Base-by-base conservation (phyloP, 2,797 vertebrate genomes). In the Anableps anableps region DNA sequence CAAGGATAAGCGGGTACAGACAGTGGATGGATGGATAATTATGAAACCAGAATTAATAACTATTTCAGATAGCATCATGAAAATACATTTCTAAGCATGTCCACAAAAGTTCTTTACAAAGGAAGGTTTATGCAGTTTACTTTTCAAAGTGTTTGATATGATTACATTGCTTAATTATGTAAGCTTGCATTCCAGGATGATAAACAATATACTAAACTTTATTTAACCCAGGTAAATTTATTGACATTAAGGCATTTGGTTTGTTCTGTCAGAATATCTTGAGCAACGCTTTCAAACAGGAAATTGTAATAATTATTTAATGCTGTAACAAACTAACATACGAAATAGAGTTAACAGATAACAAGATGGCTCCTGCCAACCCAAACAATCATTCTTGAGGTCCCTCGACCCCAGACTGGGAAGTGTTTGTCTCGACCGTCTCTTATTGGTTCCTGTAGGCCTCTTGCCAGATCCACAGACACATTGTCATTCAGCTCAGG, bases 401-500 rank as follows among this genome's bases (percentile, higher is more conserved):
- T 85, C 87, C 86, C 88, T 79, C 79, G 83, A 83, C 75, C 88
- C 80, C 80, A 80, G 84, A 86, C 71, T 72, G 86, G 81, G 83
- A 90, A 89, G 90, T 85, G 85, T 88, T 80, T 76, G 90, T 92
- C 91, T 92, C 88, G 92, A 90, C 89, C 31, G 82, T 68, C 91
- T 91, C 89, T 92, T 86, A 93, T 94, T 93, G 88, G 91, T 47
- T 90, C 91, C 88, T 78, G 80, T 80, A 78, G 90, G 88, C 81
- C 88, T 91, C 84, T 80, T 87, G 89, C 86, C 90, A 88, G 83
- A 89, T 86, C 78, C 87, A 84, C 87, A 87, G 88, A 90, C 86
- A 83, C 90, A 95, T 94, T 94, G 91, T 93, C 93, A 93, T 94
- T 94, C 94, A 89, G 91, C 91, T 93, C 94, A 94, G 92, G 93